Percentiles rank a stretch among this genome's conserved stretches.
Conservation (phyloP, 2,888 invertebrate genomes). For the Chrysomela aeneicollis region DNA sequence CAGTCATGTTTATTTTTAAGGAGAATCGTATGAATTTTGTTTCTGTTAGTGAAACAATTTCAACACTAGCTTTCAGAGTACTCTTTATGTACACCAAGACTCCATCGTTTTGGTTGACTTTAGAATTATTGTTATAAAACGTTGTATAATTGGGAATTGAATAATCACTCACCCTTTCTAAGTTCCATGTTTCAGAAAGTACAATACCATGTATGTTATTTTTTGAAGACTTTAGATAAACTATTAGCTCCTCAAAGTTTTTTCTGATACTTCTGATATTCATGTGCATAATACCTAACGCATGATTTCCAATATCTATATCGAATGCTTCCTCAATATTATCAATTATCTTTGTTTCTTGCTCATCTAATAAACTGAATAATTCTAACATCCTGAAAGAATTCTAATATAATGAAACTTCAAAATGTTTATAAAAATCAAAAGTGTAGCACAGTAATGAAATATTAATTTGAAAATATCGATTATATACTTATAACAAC, state of each 20-base stretch:
- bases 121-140: constrained; percentile 3
- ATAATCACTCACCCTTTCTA: constrained; percentile 15
- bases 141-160: constrained; percentile 9
- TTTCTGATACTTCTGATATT: constrained; percentile 12
- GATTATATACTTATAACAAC: neutral
- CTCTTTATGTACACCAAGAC: constrained; percentile 11
- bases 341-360: neutral
- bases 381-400: neutral
- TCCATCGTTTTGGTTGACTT: constrained; percentile 10
- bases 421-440: neutral
- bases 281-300: neutral
- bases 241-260: constrained; percentile 1
- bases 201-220: constrained; percentile 2
- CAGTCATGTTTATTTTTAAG: neutral
- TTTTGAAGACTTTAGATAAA: constrained; percentile 6
- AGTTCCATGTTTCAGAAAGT: constrained; percentile 12
- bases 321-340: neutral
- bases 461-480: neutral
- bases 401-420: neutral
- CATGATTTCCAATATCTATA: neutral
- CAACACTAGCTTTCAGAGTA: neutral
- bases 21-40: constrained; percentile 5
- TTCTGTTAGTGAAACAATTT: neutral
- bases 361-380: neutral
- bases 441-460: neutral